Evolutionary conservation across 2,797 vertebrate species (phyloP).

Genomic region (Leptodactylus fallax): DNA sequence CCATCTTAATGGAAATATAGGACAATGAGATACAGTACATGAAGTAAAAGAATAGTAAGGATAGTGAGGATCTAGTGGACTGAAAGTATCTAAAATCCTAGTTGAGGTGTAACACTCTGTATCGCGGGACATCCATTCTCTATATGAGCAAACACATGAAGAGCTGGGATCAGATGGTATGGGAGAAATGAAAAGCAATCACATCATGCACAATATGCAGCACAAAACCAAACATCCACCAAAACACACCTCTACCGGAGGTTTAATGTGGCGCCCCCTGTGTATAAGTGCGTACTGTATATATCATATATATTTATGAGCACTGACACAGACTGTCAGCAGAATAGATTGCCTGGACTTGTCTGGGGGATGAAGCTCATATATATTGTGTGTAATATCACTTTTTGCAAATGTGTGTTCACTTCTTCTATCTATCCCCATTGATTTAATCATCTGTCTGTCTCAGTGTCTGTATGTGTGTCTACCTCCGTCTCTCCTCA

Average conservation of each 20-base stretch:
- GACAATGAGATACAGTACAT: not conserved
- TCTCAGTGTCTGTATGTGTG: slow-evolving; percentile 21
- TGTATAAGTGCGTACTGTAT: too few relatives aligned
- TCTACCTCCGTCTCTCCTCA: slow-evolving; percentile 25
- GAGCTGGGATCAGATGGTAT: slow-evolving; percentile 10
- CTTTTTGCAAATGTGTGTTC: slow-evolving; percentile 20
- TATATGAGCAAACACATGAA: not conserved
- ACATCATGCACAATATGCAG: slow-evolving; percentile 25
- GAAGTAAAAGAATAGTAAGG: not conserved
- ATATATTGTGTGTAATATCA: slow-evolving; percentile 14
- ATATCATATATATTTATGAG: slow-evolving; percentile 10
- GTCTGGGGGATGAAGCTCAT: not conserved
- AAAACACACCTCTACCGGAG: not conserved
- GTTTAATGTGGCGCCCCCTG: not conserved
- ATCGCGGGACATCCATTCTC: not conserved
- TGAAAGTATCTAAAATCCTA: not conserved
- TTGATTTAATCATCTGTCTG: slow-evolving; percentile 41
- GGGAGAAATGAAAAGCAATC: not conserved
- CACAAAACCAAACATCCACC: slow-evolving; percentile 57
- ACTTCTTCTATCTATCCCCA: slow-evolving; percentile 24
- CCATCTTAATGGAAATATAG: not conserved
- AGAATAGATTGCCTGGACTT: slow-evolving; percentile 12
- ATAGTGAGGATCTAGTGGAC: not conserved
- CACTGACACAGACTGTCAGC: not conserved
- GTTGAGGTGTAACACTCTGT: not conserved